Percentiles rank a stretch among this genome's conserved stretches.
Conservation (phyloP, 1,140 invertebrate genomes). For the Drosophila tristis region DNA sequence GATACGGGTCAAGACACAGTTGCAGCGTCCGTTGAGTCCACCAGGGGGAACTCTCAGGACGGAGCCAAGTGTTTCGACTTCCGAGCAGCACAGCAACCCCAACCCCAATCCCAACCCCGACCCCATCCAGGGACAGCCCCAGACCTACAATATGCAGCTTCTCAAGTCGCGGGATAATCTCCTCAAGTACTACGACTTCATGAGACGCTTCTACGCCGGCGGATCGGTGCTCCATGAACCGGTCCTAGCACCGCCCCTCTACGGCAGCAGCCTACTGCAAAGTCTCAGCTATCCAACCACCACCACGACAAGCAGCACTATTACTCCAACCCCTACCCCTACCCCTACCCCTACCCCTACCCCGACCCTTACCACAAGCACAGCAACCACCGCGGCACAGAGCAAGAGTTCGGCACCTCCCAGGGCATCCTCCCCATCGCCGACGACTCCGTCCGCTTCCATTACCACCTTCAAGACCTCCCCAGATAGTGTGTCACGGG, state of each 20-base stretch:
- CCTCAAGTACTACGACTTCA: constrained; percentile 78
- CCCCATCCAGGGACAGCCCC: constrained; percentile 3
- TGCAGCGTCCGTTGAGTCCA: constrained; percentile 77
- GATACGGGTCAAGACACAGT: constrained; percentile 69
- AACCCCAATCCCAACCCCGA: constrained; percentile 1
- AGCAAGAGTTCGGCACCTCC: constrained; percentile 32
- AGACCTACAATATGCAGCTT: constrained; percentile 62
- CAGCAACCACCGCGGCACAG: constrained; percentile 3
- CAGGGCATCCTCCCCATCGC: constrained; percentile 32
- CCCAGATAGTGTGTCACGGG: constrained; percentile 46
- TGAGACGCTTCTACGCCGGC: constrained; percentile 76
- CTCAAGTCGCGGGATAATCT: constrained; percentile 78
- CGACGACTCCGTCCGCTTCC: constrained; percentile 17
- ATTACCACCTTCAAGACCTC: constrained; percentile 49
- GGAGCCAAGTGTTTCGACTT: too few relatives aligned
- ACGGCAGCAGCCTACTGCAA: constrained; percentile 70
- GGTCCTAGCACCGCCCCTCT: constrained; percentile 75
- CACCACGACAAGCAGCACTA: constrained; percentile 19
- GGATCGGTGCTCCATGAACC: constrained; percentile 59
- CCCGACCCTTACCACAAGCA: constrained; percentile 5
- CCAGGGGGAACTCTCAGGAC: constrained; percentile 13
- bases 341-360: constrained; percentile 9
- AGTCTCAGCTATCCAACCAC: constrained; percentile 69
- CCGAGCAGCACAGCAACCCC: background rate
- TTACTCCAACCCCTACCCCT: constrained; percentile 46